These are phyloP conservation scores for Pelmatolapia mariae DNA, from an alignment of 2,113 vertebrate genomes.

Conservation along the genomic window DNA sequence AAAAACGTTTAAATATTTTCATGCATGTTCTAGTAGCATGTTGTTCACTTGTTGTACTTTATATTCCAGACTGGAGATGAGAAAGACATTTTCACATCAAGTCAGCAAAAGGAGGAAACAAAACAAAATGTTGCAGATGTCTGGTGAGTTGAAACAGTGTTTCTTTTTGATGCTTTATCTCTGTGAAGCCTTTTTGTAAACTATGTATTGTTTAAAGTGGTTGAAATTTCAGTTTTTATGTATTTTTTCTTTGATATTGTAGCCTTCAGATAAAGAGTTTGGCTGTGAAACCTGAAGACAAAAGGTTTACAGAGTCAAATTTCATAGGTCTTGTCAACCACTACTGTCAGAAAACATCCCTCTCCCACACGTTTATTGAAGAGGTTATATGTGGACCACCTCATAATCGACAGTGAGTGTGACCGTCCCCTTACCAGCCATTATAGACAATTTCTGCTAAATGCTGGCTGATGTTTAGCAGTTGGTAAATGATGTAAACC, in stretches of 20 bases:
- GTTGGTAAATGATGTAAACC: neutral
- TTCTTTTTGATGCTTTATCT: fast-evolving
- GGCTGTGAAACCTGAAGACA: neutral
- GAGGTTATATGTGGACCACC: neutral
- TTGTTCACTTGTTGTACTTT: neutral
- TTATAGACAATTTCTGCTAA: neutral
- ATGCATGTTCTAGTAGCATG: neutral
- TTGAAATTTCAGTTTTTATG: neutral
- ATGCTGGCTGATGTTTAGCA: neutral
- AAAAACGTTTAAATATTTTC: neutral
- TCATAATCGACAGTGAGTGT: constrained; percentile 48
- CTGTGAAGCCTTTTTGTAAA: neutral
- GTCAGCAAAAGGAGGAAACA: neutral
- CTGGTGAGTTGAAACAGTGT: neutral
- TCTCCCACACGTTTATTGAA: neutral
- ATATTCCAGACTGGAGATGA: fast-evolving
- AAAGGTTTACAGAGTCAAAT: neutral
- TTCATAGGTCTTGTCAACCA: constrained; percentile 30
- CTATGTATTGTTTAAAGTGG: fast-evolving
- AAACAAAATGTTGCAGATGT: fast-evolving
- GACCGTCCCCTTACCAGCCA: neutral
- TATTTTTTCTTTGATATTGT: neutral
- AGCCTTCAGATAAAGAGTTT: neutral
- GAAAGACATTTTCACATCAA: neutral
- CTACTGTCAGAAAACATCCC: constrained; percentile 26